Conservation (phyloP, 2,888 invertebrate species). For the Hylaea fasciaria region DNA sequence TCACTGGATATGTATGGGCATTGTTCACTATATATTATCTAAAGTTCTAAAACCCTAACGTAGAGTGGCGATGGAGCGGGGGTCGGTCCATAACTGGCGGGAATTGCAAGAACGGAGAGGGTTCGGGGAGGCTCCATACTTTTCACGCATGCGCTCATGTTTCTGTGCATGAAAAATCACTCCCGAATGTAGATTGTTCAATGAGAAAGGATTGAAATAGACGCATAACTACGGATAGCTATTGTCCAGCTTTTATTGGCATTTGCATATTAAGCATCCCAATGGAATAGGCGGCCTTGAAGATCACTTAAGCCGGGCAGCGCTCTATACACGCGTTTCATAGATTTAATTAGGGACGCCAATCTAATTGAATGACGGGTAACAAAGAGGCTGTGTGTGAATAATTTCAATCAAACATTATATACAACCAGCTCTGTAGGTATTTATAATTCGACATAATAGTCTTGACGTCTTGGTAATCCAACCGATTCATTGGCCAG, state of each 20-base stretch:
- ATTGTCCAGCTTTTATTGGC: constrained; percentile 14
- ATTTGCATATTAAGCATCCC: constrained; percentile 23
- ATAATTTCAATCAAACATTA: constrained; percentile 15
- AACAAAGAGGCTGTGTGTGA: constrained; percentile 23
- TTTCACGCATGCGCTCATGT: constrained; percentile 66
- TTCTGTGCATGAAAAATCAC: constrained; percentile 34
- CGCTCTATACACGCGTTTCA: constrained; percentile 1
- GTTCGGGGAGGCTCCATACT: constrained; percentile 46
- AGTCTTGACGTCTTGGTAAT: not conserved
- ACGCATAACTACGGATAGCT: constrained; percentile 9
- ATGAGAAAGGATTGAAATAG: constrained; percentile 48
- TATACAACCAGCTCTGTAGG: constrained; percentile 8
- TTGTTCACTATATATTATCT: constrained; percentile 29
- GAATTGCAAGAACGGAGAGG: constrained; percentile 47
- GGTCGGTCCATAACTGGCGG: constrained; percentile 39
- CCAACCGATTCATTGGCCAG: no score
- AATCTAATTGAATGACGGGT: constrained; percentile 20
- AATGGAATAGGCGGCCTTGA: constrained; percentile 3
- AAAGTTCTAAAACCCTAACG: constrained; percentile 13
- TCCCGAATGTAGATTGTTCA: constrained; percentile 49
- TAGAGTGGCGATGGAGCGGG: constrained; percentile 36
- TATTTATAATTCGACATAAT: constrained; percentile 2
- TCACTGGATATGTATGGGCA: constrained; percentile 19
- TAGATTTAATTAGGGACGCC: constrained; percentile 9
- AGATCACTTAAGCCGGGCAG: constrained; percentile 11